A percentile compares a stretch with the other conserved stretches of the same genome.
Conservation (phyloP, 2,888 invertebrate genomes). For the Philereme vetulata region DNA sequence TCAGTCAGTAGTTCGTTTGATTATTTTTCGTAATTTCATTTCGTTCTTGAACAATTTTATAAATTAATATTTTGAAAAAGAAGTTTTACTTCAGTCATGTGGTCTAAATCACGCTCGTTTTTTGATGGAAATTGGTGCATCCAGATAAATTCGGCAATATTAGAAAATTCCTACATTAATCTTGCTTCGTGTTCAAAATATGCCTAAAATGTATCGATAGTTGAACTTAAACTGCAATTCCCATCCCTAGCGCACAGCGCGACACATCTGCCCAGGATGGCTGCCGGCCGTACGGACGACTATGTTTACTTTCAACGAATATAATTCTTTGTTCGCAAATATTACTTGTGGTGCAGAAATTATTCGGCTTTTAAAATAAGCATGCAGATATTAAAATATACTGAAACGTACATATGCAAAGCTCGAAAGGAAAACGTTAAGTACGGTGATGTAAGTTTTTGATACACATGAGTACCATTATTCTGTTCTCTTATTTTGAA, state of each 20-base stretch:
- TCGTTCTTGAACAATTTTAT: too few relatives aligned
- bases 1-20: too few relatives aligned
- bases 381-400: slow-evolving; percentile 23
- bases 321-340: slow-evolving; percentile 62
- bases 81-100: too few relatives aligned
- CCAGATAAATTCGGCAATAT: too few relatives aligned
- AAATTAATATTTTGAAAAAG: too few relatives aligned
- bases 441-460: neutral
- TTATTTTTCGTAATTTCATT: too few relatives aligned
- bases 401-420: slow-evolving; percentile 6
- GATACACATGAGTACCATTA: too few relatives aligned
- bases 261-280: slow-evolving; percentile 56
- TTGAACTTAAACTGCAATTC: neutral
- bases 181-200: neutral
- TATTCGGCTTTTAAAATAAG: slow-evolving; percentile 39
- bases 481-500: too few relatives aligned
- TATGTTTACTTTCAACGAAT: slow-evolving; percentile 53
- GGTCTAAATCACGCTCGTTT: too few relatives aligned
- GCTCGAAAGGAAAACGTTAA: slow-evolving; percentile 6
- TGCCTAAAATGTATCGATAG: slow-evolving; percentile 15
- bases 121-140: too few relatives aligned
- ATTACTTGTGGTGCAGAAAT: slow-evolving; percentile 45
- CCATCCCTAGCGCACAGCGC: slow-evolving; percentile 37
- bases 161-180: too few relatives aligned
- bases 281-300: slow-evolving; percentile 33